Base-by-base conservation (phyloP, 2,888 invertebrate genomes). In the Xestoiulus laeticollis region DNA sequence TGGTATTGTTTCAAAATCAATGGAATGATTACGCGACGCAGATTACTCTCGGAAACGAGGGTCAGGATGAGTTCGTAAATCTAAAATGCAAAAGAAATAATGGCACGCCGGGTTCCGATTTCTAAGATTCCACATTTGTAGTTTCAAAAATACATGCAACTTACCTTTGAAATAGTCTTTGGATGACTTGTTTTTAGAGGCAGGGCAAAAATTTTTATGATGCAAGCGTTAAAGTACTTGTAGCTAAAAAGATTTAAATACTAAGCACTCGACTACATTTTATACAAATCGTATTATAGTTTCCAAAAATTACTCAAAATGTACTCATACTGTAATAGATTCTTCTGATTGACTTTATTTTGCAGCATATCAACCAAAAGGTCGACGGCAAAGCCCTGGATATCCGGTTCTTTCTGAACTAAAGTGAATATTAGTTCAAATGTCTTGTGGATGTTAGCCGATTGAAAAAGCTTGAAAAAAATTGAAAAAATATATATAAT, bases 401-500 rank as follows among this genome's bases (percentile, higher is more conserved):
- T 26, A 59, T 86, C 86, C 1, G 30, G 44, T n/a, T 86, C 86
- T 86, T 86, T 86, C 16, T 86, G 48, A 16, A 86, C 19, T 59
- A 53, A 53, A 48, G 22, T 48, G 19, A 86, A 53, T n/a, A 86
- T 86, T 16, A 86, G n/a, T 30, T 48, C 86, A 48, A 86, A 86
- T n/a, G 86, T 86, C 48, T 32, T 43, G 19, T 53, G 33, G 1
- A 86, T 0, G 26, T 86, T 86, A 22, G 43, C 59, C 10, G 86
- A 30, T n/a, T 86, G 44, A 86, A 86, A 86, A n/a, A 86, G 86
- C 86, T 86, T n/a, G n/a, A n/a, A n/a, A n/a, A 53, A 84, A 38
- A 38, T 53, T 44, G 1, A 26, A 48, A 44, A 30, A 53, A 43
- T 26, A 53, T 30, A 32, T 10, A 32, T 1, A 14, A 30, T 4